Evolutionary conservation across 2,797 vertebrate genomes (phyloP), one percentile per base, ranked within the genome.

Genomic region (Momotus momota): DNA sequence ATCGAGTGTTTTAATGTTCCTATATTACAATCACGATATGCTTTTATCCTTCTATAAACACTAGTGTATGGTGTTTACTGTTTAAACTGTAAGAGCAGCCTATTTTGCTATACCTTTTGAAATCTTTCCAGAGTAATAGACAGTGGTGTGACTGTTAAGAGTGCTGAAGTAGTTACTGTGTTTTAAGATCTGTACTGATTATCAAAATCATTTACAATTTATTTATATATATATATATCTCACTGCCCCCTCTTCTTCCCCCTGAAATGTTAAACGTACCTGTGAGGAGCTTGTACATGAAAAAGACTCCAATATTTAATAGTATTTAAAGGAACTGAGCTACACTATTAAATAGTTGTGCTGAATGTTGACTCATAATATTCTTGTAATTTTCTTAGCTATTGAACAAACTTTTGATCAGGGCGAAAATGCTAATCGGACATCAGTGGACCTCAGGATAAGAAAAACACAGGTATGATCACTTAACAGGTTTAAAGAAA

Each of bases 381-480:
- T 92, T 71, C 27, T 55, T 77, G 60, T 78, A 22, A 61, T 85
- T 18, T 77, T 81, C 35, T 33, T 81, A 99, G 99, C 98, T 69
- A 99, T 99, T 89, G 99, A 99, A 90, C 99, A 99, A 85, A 98
- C 96, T 38, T 97, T 99, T 91, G 98, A 98, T 49, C 98, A 98
- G 90, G 98, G 99, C 1, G 99, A 99, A 15, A 97, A 87, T 14
- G 95, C 95, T 1, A 98, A 97, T 96, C 97, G 98, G 55, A 96
- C 98, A 1, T 99, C 99, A 2, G 98, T 99, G 69, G 98, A 99
- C 91, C 97, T 98, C 77, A 98, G 99, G 96, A 99, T 99, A 96
- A 99, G 99, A 49, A 99, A 98, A 97, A 99, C 99, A 35, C 99
- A 99, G 99, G 99, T 99, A 65, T 73, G 96, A 10, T 16, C 7